Conservation (phyloP, 1,140 invertebrate genomes). For the Drosophila orosa region DNA sequence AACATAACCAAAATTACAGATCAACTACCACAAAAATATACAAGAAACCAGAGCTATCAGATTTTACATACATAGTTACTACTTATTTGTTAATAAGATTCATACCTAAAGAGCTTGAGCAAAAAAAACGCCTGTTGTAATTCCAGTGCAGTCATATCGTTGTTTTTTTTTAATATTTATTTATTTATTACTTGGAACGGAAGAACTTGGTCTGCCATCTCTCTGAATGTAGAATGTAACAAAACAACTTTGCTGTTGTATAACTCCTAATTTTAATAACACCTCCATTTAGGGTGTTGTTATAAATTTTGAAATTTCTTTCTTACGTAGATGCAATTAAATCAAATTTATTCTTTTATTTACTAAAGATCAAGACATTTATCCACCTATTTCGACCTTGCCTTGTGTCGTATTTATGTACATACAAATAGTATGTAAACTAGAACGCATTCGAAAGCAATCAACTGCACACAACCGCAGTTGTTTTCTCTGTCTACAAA, state of each 20-base stretch:
- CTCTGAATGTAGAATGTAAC: too few relatives aligned
- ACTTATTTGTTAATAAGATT: background rate
- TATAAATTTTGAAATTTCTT: too few relatives aligned
- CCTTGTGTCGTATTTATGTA: constrained; percentile 14
- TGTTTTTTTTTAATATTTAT: background rate
- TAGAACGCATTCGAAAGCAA: constrained; percentile 28
- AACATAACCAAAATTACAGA: constrained; percentile 1
- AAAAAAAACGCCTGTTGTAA: background rate
- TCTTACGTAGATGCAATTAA: background rate
- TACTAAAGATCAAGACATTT: background rate
- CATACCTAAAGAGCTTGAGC: background rate
- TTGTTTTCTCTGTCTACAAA: background rate
- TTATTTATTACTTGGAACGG: background rate
- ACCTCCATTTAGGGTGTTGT: too few relatives aligned
- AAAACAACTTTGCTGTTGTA: too few relatives aligned
- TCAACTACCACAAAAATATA: background rate
- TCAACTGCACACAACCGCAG: constrained; percentile 36
- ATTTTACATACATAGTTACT: background rate
- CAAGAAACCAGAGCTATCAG: background rate
- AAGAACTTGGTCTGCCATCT: background rate
- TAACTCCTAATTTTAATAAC: too few relatives aligned
- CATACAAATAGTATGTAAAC: constrained; percentile 8
- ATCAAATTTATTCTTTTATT: too few relatives aligned
- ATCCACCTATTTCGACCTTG: background rate
- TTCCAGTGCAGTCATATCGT: background rate